These are phyloP conservation scores for Neria commutata DNA, from an alignment of 2,888 invertebrate species.

Conservation along the genomic window DNA sequence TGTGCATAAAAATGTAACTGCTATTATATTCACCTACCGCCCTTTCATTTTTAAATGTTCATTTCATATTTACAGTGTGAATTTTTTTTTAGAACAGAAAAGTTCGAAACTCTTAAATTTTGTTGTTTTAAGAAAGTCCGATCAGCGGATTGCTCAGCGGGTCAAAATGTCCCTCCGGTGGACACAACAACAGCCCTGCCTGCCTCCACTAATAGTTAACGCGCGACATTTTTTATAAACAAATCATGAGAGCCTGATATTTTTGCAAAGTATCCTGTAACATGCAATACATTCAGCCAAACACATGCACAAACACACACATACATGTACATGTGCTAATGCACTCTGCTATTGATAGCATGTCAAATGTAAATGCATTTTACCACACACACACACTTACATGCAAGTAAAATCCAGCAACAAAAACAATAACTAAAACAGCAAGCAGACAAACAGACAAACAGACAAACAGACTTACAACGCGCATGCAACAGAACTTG, in stretches of 20 bases:
- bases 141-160: too few species aligned
- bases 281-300: slow-evolving; percentile 1
- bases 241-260: neutral
- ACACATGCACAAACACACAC: neutral
- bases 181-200: too few species aligned
- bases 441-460: slow-evolving; percentile 11
- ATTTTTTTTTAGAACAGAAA: too few species aligned
- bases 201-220: too few species aligned
- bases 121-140: too few species aligned
- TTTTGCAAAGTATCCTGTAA: neutral
- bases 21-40: too few species aligned
- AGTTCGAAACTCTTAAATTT: too few species aligned
- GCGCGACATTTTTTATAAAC: neutral
- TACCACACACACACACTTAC: slow-evolving; percentile 22
- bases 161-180: too few species aligned
- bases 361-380: slow-evolving; percentile 48
- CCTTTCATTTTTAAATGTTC: too few species aligned
- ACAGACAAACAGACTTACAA: slow-evolving; percentile 3
- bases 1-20: too few species aligned
- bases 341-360: slow-evolving; percentile 9
- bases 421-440: neutral
- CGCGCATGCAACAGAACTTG: neutral
- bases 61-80: too few species aligned
- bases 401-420: slow-evolving; percentile 31
- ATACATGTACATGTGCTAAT: neutral